These are phyloP conservation scores for Carcinoscorpius rotundicauda DNA, from an alignment of 1,140 invertebrate genomes.

Conservation along the genomic window DNA sequence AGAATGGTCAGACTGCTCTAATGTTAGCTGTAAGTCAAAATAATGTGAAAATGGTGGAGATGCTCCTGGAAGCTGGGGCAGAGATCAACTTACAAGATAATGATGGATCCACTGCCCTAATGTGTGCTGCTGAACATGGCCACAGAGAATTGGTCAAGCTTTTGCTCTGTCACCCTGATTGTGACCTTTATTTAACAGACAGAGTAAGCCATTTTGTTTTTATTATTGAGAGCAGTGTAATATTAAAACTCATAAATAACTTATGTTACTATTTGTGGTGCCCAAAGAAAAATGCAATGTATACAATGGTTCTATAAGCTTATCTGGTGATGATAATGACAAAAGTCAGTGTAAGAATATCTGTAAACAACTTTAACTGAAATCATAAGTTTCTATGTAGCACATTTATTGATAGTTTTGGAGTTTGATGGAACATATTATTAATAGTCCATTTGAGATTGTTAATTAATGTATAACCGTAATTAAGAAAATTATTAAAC, in stretches of 20 bases:
- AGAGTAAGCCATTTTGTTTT: slow-evolving; percentile 46
- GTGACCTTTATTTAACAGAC: slow-evolving; percentile 69
- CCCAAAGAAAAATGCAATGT: not conserved
- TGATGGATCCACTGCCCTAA: slow-evolving; percentile 84
- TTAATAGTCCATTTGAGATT: not conserved
- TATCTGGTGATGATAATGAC: not conserved
- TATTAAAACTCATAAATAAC: slow-evolving; percentile 12
- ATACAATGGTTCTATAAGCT: slow-evolving; percentile 1
- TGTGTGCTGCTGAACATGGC: slow-evolving; percentile 90
- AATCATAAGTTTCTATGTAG: too few species aligned
- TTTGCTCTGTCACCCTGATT: slow-evolving; percentile 60
- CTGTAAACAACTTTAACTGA: too few species aligned
- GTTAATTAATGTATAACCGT: too few species aligned
- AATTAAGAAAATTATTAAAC: too few species aligned
- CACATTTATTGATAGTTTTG: not conserved
- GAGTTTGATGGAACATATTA: not conserved
- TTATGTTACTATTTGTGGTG: not conserved
- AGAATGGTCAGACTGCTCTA: slow-evolving; percentile 83
- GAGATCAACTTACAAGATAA: slow-evolving; percentile 70
- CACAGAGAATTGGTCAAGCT: slow-evolving; percentile 67
- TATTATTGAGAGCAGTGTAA: slow-evolving; percentile 2
- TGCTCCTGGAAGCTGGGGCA: slow-evolving; percentile 73
- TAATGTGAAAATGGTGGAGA: slow-evolving; percentile 61
- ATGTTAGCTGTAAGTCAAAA: slow-evolving; percentile 89
- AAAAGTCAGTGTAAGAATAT: too few species aligned